These are phyloP conservation scores for Syngnathus rostellatus DNA, from an alignment of 2,797 vertebrate genomes.

Conservation along the genomic window DNA sequence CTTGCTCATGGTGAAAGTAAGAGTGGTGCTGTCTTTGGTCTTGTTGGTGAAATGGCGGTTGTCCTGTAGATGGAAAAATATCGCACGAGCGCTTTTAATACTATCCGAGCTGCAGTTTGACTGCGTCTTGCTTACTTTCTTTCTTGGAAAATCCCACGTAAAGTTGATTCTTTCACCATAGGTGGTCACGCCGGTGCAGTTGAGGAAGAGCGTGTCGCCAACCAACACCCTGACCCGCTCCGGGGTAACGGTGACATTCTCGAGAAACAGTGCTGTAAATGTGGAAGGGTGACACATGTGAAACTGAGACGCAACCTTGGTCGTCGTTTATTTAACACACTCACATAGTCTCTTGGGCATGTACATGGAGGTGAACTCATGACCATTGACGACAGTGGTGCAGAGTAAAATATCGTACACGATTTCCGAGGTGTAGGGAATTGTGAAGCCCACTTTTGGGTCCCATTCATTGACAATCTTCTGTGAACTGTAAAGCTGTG, in stretches of 20 bases:
- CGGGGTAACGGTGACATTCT: conserved; percentile 53
- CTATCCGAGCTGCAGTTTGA: too few relatives aligned
- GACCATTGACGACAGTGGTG: conserved; percentile 42
- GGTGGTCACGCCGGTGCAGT: conserved; percentile 70
- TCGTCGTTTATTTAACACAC: conserved; percentile 29
- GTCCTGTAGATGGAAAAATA: conserved; percentile 42
- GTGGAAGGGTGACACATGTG: conserved; percentile 5
- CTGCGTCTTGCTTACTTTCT: conserved; percentile 52
- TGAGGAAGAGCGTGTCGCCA: conserved; percentile 72
- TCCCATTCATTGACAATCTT: conserved; percentile 64
- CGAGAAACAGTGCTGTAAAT: conserved; percentile 39
- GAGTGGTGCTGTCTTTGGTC: fast-evolving
- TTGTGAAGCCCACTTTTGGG: conserved; percentile 74
- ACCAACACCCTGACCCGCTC: conserved; percentile 58
- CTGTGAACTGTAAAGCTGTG: not conserved
- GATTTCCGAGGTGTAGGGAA: conserved; percentile 48
- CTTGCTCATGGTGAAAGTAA: conserved; percentile 29
- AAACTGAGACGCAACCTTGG: not conserved
- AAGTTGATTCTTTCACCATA: conserved; percentile 69
- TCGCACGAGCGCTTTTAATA: not conserved
- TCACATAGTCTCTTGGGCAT: conserved; percentile 66
- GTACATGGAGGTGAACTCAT: conserved; percentile 48
- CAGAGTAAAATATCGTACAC: conserved; percentile 56
- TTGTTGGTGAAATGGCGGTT: conserved; percentile 2
- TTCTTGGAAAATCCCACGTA: conserved; percentile 67